Evolutionary conservation across 2,888 invertebrate species (phyloP), one percentile per base, ranked within the genome.

Genomic region (Mamestra brassicae): DNA sequence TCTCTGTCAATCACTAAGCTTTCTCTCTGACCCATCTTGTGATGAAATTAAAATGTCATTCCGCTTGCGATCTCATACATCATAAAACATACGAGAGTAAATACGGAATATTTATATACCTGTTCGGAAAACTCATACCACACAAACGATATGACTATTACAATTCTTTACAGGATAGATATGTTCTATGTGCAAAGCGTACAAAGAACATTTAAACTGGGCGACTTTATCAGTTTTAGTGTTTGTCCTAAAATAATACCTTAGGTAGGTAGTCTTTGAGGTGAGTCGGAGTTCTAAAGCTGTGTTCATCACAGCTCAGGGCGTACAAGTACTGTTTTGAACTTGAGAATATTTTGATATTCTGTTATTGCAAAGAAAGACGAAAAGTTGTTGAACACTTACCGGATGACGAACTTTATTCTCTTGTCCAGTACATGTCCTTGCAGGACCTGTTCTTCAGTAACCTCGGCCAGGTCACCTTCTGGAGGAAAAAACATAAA

Each of bases 21-120:
- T 45, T 3, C 45, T 45, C 47, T 47, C 6, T 4, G 13, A 13
- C 4, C 47, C 4, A 47, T 47, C 13, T 47, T 47, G 47, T 4
- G 1, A 15, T 36, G 36, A 47, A 45, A n/a, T 58, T 36, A 7
- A 42, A 55, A 57, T 74, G 71, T 80, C 10, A 65, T 66, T 80
- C 71, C 52, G 58, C 55, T 93, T 93, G 93, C 93, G 93, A 84
- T 74, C 78, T 81, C 68, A 81, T 85, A 89, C 69, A 76, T 77
- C 69, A 91, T 57, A 54, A 58, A 85, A 80, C 73, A 75, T 85
- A 90, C 73, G 80, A 91, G 91, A 92, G 93, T 93, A 93, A 94
- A 94, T 92, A 91, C 92, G 88, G 88, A 93, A 92, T 88, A 55
- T 74, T 81, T 76, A 77, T 94, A 75, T 94, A 87, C 64, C 90